phyloP scores from a whole-genome alignment of 1,140 invertebrate species.

The Alviniconcha marisindica region DNA sequence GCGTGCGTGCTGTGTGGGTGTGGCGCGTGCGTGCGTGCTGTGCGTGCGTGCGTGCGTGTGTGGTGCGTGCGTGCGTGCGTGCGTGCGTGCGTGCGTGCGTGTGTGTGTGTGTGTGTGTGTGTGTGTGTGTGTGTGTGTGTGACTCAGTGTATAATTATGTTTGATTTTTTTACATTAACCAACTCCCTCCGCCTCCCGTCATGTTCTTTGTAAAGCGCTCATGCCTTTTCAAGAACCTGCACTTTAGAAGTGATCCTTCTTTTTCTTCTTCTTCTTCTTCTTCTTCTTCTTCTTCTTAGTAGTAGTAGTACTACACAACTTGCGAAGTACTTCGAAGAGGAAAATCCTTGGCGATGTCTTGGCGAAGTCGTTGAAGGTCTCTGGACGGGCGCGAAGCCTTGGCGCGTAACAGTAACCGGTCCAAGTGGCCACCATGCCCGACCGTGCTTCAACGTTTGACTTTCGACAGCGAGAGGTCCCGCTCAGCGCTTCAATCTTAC shows the following conservation, averaged over 20 bases:
- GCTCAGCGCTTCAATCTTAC: background rate
- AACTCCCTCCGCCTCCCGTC: too few species aligned
- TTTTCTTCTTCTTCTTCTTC: background rate
- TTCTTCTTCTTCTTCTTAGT: too few species aligned
- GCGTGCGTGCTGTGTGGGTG: too few species aligned
- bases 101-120: constrained; percentile 3
- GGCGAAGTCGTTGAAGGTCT: too few species aligned
- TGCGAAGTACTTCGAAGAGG: too few species aligned
- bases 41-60: too few species aligned
- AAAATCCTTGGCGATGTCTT: too few species aligned
- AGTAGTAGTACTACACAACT: too few species aligned
- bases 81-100: background rate
- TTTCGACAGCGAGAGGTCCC: background rate
- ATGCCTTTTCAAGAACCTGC: too few species aligned
- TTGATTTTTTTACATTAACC: background rate
- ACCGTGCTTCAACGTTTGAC: background rate
- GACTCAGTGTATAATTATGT: background rate
- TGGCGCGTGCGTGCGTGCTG: too few species aligned
- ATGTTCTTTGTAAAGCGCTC: too few species aligned
- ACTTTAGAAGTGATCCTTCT: background rate
- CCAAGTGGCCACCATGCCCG: background rate
- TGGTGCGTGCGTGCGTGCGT: too few species aligned
- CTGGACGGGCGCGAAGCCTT: background rate
- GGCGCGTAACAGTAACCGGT: background rate
- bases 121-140: constrained; percentile 3